Conservation (phyloP, 1,140 invertebrate genomes). For the Euwallacea fornicatus region DNA sequence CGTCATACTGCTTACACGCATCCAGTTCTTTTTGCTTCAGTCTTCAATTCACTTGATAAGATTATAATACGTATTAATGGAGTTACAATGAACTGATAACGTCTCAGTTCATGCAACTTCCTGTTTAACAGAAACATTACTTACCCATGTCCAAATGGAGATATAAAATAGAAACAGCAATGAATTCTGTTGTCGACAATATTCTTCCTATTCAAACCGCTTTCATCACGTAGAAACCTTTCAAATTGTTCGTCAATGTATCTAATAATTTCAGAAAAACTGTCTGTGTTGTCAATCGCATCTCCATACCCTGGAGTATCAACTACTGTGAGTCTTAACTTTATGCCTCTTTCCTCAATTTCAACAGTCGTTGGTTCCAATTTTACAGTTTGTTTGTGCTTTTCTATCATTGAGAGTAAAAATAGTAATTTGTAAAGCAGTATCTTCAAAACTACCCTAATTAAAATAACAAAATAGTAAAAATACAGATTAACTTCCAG, state of each 20-base stretch:
- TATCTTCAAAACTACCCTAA: too few species aligned
- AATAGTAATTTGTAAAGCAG: too few species aligned
- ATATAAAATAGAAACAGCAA: slow-evolving; percentile 99
- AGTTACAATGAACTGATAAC: background rate
- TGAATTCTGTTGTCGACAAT: slow-evolving; percentile 93
- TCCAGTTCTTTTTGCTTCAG: too few species aligned
- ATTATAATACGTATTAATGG: too few species aligned
- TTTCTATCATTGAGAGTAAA: slow-evolving; percentile 61
- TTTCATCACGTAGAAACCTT: slow-evolving; percentile 87
- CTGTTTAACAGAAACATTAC: slow-evolving; percentile 24
- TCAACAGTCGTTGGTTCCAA: slow-evolving; percentile 90
- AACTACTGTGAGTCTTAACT: slow-evolving; percentile 85
- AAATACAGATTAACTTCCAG: too few species aligned
- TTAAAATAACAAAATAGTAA: too few species aligned
- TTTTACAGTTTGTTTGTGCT: slow-evolving; percentile 86
- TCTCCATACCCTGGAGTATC: slow-evolving; percentile 99
- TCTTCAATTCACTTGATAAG: too few species aligned
- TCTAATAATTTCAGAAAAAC: slow-evolving; percentile 85
- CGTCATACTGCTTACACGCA: too few species aligned
- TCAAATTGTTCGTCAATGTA: slow-evolving; percentile 96
- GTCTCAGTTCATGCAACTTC: background rate
- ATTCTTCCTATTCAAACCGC: slow-evolving; percentile 86
- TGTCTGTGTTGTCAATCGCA: slow-evolving; percentile 96
- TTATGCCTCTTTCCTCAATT: slow-evolving; percentile 91
- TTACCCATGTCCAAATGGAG: slow-evolving; percentile 95